These are phyloP conservation scores for Ataeniobius toweri DNA, from an alignment of 2,797 vertebrate genomes.

Conservation along the genomic window DNA sequence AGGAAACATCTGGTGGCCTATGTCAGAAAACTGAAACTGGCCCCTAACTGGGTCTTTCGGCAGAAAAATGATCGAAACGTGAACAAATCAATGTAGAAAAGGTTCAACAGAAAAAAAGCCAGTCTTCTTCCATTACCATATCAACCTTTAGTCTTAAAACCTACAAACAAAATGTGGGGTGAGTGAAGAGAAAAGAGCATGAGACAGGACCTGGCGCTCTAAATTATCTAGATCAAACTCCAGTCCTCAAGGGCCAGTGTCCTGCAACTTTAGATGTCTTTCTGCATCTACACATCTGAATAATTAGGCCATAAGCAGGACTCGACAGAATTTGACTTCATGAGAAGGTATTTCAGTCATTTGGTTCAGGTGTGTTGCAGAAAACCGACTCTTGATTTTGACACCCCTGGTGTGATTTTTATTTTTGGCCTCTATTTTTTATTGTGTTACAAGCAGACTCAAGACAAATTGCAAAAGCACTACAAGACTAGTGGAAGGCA, in stretches of 20 bases:
- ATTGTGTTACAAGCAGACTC: not conserved
- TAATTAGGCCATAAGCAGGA: not conserved
- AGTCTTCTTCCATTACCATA: not conserved
- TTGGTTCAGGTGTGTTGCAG: not conserved
- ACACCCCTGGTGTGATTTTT: not conserved
- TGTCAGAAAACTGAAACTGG: not conserved
- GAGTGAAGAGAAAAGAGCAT: not conserved
- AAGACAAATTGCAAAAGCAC: no score
- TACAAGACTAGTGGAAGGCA: no score
- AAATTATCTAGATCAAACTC: not conserved
- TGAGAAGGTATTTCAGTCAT: not conserved
- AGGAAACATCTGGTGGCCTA: not conserved
- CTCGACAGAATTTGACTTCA: not conserved
- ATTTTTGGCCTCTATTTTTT: not conserved
- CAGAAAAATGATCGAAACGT: not conserved
- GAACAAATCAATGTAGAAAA: not conserved
- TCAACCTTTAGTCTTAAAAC: not conserved
- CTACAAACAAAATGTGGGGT: not conserved
- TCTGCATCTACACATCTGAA: not conserved
- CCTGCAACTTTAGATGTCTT: not conserved
- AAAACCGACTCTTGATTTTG: not conserved
- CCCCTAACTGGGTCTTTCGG: not conserved
- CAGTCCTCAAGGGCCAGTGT: not conserved
- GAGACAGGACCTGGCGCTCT: not conserved
- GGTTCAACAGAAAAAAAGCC: not conserved